Percentiles rank a stretch among this genome's conserved stretches.
Evolutionary conservation across 1,140 invertebrate species (phyloP).

Genomic region (Drosophila lowei): DNA sequence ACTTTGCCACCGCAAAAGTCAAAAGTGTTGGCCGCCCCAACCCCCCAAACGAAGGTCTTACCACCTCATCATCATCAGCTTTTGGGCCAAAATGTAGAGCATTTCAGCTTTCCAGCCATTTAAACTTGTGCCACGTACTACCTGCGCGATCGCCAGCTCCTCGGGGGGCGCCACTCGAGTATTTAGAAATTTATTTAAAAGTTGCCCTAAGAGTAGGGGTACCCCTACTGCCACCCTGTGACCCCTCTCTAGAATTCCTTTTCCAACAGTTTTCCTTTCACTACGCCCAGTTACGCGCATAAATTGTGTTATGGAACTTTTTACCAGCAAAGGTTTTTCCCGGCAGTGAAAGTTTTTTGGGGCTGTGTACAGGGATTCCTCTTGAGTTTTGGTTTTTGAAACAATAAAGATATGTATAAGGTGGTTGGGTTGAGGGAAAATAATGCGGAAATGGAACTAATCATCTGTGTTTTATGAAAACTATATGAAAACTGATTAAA

Average conservation of each 20-base stretch:
- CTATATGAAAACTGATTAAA: no score
- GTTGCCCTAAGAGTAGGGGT: constrained; percentile 35
- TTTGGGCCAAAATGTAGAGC: constrained; percentile 46
- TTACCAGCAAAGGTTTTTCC: constrained; percentile 36
- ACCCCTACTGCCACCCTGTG: background rate
- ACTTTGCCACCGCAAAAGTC: constrained; percentile 72
- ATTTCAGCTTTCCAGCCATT: constrained; percentile 50
- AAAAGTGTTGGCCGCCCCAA: constrained; percentile 63
- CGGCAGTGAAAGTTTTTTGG: no score
- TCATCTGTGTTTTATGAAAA: no score
- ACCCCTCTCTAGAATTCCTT: constrained; percentile 4
- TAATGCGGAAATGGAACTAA: no score
- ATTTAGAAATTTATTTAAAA: constrained; percentile 81
- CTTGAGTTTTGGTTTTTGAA: no score
- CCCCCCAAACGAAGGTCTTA: constrained; percentile 15
- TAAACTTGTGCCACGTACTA: constrained; percentile 72
- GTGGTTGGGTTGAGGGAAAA: no score
- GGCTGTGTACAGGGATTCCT: no score
- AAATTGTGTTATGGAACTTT: constrained; percentile 79
- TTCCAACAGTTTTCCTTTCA: constrained; percentile 55
- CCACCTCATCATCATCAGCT: constrained; percentile 27
- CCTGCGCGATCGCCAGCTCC: constrained; percentile 56
- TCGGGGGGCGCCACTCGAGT: constrained; percentile 57
- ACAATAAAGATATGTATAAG: no score
- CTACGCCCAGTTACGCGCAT: constrained; percentile 78